Conservation (phyloP, 2,888 invertebrate species). For the Halocaridina rubra region DNA sequence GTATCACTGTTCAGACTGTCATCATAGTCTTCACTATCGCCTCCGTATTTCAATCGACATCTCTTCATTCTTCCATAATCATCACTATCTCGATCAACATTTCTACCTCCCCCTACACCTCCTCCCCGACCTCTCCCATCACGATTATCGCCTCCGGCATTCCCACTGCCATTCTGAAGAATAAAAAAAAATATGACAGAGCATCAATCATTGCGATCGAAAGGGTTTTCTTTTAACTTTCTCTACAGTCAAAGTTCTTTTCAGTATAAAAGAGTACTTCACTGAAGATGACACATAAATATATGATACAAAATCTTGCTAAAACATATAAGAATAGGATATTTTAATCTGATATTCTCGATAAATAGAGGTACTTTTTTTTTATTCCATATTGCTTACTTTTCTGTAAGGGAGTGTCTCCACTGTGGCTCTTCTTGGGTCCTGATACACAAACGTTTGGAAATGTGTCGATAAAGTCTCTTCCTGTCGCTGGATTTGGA, state of each 20-base stretch:
- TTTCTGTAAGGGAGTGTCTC: conserved; percentile 56
- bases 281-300: too few species aligned
- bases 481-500: conserved; percentile 58
- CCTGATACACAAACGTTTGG: conserved; percentile 62
- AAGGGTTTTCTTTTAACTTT: too few species aligned
- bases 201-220: too few species aligned
- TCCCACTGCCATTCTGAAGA: not conserved
- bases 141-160: not conserved
- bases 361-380: too few species aligned
- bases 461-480: conserved; percentile 49
- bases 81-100: conserved; percentile 14
- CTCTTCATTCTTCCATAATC: conserved; percentile 52
- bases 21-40: conserved; percentile 54
- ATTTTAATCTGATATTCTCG: too few species aligned
- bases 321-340: too few species aligned
- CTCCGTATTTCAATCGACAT: conserved; percentile 44
- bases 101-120: not conserved
- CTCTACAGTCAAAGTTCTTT: too few species aligned
- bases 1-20: conserved; percentile 57
- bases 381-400: not conserved
- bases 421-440: conserved; percentile 53
- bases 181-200: too few species aligned
- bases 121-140: not conserved
- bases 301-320: too few species aligned
- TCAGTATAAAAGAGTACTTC: too few species aligned